Conservation (phyloP, 2,797 vertebrate species). For the Pipistrellus nathusii region DNA sequence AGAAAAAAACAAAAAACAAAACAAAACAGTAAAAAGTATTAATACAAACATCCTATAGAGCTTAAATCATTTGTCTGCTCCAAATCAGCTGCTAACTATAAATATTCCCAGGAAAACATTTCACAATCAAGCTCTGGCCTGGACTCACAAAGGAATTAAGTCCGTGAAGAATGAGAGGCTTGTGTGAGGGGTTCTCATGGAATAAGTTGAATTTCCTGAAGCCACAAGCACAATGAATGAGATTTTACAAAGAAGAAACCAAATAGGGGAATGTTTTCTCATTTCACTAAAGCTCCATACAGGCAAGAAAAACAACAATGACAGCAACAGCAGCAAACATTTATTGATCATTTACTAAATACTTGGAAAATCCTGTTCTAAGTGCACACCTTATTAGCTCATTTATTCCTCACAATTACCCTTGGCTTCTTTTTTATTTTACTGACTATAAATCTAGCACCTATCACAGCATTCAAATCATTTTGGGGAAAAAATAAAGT, state of each 20-base stretch:
- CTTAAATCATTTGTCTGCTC: constrained; percentile 41
- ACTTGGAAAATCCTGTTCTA: background rate
- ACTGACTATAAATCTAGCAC: background rate
- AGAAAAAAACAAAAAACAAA: background rate
- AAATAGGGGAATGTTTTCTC: background rate
- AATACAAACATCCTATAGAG: background rate
- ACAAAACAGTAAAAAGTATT: background rate
- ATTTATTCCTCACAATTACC: background rate
- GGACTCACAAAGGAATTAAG: constrained; percentile 22
- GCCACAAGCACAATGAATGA: background rate
- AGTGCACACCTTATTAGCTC: background rate
- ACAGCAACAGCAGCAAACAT: background rate
- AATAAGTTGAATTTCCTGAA: constrained; percentile 35
- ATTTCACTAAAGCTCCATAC: background rate
- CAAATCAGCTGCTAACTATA: constrained; percentile 47
- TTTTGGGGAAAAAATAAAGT: background rate
- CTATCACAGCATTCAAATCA: background rate
- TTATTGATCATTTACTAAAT: background rate
- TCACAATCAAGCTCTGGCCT: constrained; percentile 30
- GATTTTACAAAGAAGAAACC: constrained; percentile 20
- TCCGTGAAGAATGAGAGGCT: background rate
- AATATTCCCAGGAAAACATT: constrained; percentile 57
- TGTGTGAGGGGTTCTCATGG: background rate
- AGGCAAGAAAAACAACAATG: background rate
- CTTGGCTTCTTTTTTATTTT: background rate